Base-by-base conservation (phyloP, 2,113 vertebrate genomes). In the Cyprinodon brontotheroides region DNA sequence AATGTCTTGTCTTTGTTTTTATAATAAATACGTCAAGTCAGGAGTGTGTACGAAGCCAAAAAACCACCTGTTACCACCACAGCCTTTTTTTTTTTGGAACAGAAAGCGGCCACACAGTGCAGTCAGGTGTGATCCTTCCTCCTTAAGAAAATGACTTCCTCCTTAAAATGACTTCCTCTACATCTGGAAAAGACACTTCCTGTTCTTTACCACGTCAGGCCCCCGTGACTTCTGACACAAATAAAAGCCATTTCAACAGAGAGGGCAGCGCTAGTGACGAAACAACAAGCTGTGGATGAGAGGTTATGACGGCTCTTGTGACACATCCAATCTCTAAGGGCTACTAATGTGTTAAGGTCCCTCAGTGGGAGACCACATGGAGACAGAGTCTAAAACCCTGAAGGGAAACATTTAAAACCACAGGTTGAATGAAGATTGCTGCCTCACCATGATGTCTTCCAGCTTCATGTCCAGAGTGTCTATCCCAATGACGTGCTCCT, bases 401-500 rank as follows among this genome's bases (percentile, higher is more conserved):
- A 48, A 0, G 41, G 14, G 6, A 59, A 17, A 37, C 3, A 68
- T 38, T 29, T 10, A 50, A 72, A 63, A 37, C 0, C 22, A 6
- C 41, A 57, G 17, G 3, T 13, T 2, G n/a, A 8, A 1, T 10
- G 45, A 29, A 4, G 13, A 61, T 41, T 62, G n/a, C 57, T 36
- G 4, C 6, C 89, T 92, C 86, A 99, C 98, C 96, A 98, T 94
- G 74, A 99, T 97, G 81, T 99, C 97, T 86, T 99, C 97, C 81
- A 99, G 80, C 90, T 98, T 99, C 96, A 98, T 97, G 86, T 99
- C 97, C 81, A 99, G 82, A 62, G 96, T 93, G 81, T 99, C 97
- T 57, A 95, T 95, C 60, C 96, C 96, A 7, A 95, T 96, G 78
- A 98, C 93, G 0, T 97, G 97, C 72, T 97, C 96, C 82, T 97